phyloP scores from a whole-genome alignment of 2,797 vertebrate genomes.

The Gymnocypris eckloni region DNA sequence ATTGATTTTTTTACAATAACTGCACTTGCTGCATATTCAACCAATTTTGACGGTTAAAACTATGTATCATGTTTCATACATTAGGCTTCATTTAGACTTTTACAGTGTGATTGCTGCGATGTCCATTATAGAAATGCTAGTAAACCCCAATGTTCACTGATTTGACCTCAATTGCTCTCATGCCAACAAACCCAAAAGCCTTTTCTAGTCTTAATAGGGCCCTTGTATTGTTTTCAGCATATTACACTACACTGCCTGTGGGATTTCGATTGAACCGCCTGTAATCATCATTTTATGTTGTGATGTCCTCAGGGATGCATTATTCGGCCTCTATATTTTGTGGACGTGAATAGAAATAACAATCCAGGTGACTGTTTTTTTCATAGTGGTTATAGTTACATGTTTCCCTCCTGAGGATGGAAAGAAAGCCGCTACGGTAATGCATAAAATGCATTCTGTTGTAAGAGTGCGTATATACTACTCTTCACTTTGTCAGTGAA shows the following conservation, averaged over 20 bases:
- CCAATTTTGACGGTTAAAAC: background rate
- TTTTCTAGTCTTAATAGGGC: slow-evolving; percentile 10
- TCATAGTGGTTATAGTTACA: slow-evolving; percentile 44
- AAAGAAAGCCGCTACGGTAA: slow-evolving; percentile 31
- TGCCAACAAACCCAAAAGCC: background rate
- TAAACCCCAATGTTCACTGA: slow-evolving; percentile 8
- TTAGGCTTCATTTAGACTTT: slow-evolving; percentile 1
- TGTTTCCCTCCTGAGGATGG: slow-evolving; percentile 61
- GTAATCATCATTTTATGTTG: background rate
- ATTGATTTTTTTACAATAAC: background rate
- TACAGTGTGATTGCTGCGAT: slow-evolving; percentile 15
- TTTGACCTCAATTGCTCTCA: slow-evolving; percentile 5
- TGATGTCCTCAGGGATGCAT: slow-evolving; percentile 41
- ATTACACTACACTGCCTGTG: background rate
- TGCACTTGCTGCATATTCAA: background rate
- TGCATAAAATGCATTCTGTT: slow-evolving; percentile 59
- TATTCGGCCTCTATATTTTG: slow-evolving; percentile 26
- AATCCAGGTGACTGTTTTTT: slow-evolving; percentile 18
- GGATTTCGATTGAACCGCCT: slow-evolving; percentile 32
- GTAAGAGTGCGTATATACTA: slow-evolving; percentile 56
- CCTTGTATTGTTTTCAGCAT: slow-evolving; percentile 7
- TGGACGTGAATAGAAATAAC: slow-evolving; percentile 9
- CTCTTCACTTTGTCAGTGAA: slow-evolving; percentile 55
- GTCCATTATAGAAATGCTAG: background rate
- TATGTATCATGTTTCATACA: background rate